A percentile compares a stretch with the other conserved stretches of the same genome.
Evolutionary conservation across 2,888 invertebrate species (phyloP).

Genomic region (Synanthedon andrenaeformis): DNA sequence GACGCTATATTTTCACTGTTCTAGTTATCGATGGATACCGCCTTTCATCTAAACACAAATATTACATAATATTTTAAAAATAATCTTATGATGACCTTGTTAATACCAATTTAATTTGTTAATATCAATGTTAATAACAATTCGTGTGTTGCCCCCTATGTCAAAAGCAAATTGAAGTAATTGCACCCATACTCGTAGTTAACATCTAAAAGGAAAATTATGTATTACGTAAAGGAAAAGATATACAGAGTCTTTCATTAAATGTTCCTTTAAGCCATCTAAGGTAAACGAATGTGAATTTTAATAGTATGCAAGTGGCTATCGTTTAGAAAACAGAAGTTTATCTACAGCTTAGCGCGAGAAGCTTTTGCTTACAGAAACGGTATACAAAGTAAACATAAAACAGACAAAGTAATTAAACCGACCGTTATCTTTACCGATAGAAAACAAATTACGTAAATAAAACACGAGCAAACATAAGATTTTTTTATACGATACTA

Average conservation of each 20-base stretch:
- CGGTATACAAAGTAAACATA: constrained; percentile 29
- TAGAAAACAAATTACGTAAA: constrained; percentile 48
- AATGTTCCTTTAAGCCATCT: not conserved
- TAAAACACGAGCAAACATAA: constrained; percentile 26
- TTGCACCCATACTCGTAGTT: constrained; percentile 8
- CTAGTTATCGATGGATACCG: too few species aligned
- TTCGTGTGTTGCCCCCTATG: constrained; percentile 9
- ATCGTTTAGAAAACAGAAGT: constrained; percentile 2
- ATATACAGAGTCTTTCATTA: not conserved
- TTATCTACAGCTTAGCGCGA: constrained; percentile 13
- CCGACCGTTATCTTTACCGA: constrained; percentile 42
- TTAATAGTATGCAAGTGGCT: constrained; percentile 3
- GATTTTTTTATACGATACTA: constrained; percentile 1
- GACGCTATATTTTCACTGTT: too few species aligned
- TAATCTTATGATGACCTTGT: too few species aligned
- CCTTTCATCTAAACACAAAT: too few species aligned
- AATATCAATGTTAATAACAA: too few species aligned
- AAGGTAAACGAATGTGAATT: not conserved
- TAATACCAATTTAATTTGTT: too few species aligned
- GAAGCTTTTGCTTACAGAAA: constrained; percentile 22
- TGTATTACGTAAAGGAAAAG: not conserved
- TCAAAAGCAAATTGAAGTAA: constrained; percentile 11
- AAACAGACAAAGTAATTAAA: constrained; percentile 48
- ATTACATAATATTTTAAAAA: too few species aligned
- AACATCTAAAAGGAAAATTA: constrained; percentile 21